Evolutionary conservation across 2,797 vertebrate genomes (phyloP), one percentile per base, ranked within the genome.

Genomic region (Fundulus diaphanus): DNA sequence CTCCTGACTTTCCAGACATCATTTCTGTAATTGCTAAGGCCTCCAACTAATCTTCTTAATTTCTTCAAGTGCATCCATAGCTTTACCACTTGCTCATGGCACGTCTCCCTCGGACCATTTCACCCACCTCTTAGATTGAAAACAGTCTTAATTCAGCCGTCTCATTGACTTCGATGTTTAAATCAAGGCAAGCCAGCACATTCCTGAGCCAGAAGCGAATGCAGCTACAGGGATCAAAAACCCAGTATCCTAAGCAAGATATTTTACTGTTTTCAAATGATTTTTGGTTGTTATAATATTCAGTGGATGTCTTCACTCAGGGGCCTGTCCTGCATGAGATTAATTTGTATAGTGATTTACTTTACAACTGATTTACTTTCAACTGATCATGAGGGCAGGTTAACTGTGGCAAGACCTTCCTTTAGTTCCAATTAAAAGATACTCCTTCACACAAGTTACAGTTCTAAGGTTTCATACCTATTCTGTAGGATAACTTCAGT

Each of bases 21-120:
- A 86, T 90, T 92, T 79, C 78, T 82, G 51, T 86, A 85, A 91
- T 89, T 90, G 82, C 86, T 59, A 59, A 5, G 73, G 72, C 78
- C 76, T 49, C 18, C 48, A n/a, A 73, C 57, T 79, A 46, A 63
- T 40, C 40, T 74, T 86, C 91, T 87, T 90, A 88, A 92, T 93
- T 92, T 82, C 81, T 90, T 79, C 83, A 89, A 93, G 92, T 92
- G 90, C 87, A 87, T 85, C 81, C 72, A 78, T 68, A 24, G 73
- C 73, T 81, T 80, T 82, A 51, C 56, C 48, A 61, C 70, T 70
- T 7, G 49, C 74, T 83, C 35, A 61, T 73, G 84, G 81, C 84
- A 82, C 35, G 13, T 82, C 78, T 87, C 81, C 77, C 69, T 74
- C 12, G n/a, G 66, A 88, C 83, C 80, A 81, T 75, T 86, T 78